phyloP scores from a whole-genome alignment of 2,113 vertebrate genomes.

The Manacus vitellinus region DNA sequence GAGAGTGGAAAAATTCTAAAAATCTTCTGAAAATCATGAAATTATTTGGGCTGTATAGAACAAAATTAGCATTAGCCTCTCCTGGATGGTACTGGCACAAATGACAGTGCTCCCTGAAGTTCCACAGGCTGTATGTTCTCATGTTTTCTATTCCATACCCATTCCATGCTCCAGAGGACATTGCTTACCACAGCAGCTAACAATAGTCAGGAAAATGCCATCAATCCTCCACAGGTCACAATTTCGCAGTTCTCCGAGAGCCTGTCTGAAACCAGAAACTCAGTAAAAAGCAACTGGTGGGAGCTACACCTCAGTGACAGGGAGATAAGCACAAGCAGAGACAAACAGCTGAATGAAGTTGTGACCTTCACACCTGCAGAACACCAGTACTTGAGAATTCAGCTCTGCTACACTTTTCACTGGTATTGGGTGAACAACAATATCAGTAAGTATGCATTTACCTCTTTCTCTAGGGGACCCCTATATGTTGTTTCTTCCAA shows the following conservation, averaged over 20 bases:
- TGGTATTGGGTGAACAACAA: neutral
- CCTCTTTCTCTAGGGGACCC: neutral
- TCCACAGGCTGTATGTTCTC: neutral
- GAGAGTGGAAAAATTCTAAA: neutral
- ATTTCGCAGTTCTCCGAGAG: neutral
- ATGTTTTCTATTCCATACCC: neutral
- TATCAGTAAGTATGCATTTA: neutral
- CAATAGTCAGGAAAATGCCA: neutral
- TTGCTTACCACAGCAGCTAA: rapidly evolving
- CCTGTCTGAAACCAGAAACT: neutral
- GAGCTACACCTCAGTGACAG: neutral
- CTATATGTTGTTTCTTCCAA: rapidly evolving
- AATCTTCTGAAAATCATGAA: neutral
- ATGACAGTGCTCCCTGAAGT: neutral
- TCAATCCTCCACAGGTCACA: neutral
- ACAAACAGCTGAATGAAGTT: neutral
- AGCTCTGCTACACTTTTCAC: neutral
- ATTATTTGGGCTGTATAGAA: neutral
- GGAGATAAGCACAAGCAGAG: neutral
- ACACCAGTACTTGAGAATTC: neutral
- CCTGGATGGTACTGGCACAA: neutral
- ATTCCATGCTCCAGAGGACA: neutral
- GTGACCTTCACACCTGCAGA: neutral
- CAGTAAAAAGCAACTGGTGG: neutral
- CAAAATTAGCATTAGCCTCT: neutral